These are phyloP conservation scores for Phycodurus eques DNA, from an alignment of 2,113 vertebrate species.

Conservation along the genomic window DNA sequence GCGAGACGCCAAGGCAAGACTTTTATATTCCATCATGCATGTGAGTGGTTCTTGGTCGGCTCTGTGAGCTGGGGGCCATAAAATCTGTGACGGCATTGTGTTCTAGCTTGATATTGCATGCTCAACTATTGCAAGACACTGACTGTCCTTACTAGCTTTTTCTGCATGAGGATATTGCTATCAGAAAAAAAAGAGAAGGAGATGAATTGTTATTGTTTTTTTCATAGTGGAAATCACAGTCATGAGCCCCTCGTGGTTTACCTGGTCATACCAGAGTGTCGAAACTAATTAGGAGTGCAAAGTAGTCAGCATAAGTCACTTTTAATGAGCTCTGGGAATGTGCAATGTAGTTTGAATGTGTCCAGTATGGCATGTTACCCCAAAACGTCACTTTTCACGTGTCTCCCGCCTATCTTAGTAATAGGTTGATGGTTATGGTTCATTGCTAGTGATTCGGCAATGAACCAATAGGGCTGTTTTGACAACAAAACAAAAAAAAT, in stretches of 20 bases:
- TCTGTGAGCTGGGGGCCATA: constrained; percentile 62
- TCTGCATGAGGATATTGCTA: constrained; percentile 75
- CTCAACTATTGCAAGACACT: constrained; percentile 72
- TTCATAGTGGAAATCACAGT: constrained; percentile 31
- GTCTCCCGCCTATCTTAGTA: constrained; percentile 57
- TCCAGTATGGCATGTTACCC: constrained; percentile 50
- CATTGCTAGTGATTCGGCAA: constrained; percentile 31
- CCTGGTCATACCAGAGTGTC: constrained; percentile 30
- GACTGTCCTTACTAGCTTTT: constrained; percentile 71
- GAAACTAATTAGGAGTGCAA: background rate
- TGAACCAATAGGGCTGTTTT: constrained; percentile 63
- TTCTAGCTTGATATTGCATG: constrained; percentile 79
- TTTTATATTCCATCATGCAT: constrained; percentile 69
- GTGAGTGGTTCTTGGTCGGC: constrained; percentile 59
- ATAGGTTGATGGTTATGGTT: constrained; percentile 40
- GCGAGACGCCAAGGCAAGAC: constrained; percentile 42
- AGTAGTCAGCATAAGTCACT: constrained; percentile 24
- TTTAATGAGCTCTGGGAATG: constrained; percentile 32
- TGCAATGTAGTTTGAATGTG: constrained; percentile 12
- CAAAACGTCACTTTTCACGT: constrained; percentile 40
- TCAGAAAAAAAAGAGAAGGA: constrained; percentile 28
- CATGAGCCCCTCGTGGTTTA: constrained; percentile 40
- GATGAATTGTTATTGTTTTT: constrained; percentile 32
- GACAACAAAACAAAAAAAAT: constrained; percentile 31
- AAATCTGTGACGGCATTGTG: constrained; percentile 69